Evolutionary conservation across 2,797 vertebrate species (phyloP).

Genomic region (Notamacropus eugenii): DNA sequence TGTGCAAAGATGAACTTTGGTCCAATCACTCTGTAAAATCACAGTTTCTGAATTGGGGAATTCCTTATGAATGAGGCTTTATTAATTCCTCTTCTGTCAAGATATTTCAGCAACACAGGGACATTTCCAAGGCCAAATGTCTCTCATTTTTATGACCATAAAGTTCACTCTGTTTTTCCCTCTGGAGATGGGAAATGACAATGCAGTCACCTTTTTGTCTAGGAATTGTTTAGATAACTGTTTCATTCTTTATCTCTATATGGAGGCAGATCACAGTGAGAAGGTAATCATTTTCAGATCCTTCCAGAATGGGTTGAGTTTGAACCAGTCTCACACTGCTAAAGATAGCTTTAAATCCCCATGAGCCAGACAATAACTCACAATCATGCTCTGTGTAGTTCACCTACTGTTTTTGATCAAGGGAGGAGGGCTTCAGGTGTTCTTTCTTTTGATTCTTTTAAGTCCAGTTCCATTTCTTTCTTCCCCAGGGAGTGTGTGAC

Average conservation of each 20-base stretch:
- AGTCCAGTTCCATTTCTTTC: background rate
- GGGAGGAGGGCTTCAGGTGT: constrained; percentile 34
- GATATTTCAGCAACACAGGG: background rate
- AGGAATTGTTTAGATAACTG: background rate
- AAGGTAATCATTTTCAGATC: background rate
- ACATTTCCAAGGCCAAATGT: background rate
- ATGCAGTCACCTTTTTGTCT: background rate
- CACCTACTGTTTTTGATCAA: constrained; percentile 46
- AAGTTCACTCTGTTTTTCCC: background rate
- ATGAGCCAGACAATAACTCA: constrained; percentile 7
- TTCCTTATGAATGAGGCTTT: background rate
- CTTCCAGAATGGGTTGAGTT: background rate
- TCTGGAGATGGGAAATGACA: background rate
- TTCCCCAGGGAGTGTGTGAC: background rate
- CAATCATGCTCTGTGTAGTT: constrained; percentile 11
- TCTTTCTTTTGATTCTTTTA: background rate
- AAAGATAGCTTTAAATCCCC: background rate
- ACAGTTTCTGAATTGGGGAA: background rate
- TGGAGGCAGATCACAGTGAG: constrained; percentile 4
- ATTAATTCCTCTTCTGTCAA: background rate
- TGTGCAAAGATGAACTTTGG: background rate
- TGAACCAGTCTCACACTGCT: background rate
- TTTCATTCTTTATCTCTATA: background rate
- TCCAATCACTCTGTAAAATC: background rate
- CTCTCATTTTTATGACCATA: background rate